Evolutionary conservation across 2,888 invertebrate species (phyloP).

Genomic region (Carabus problematicus): DNA sequence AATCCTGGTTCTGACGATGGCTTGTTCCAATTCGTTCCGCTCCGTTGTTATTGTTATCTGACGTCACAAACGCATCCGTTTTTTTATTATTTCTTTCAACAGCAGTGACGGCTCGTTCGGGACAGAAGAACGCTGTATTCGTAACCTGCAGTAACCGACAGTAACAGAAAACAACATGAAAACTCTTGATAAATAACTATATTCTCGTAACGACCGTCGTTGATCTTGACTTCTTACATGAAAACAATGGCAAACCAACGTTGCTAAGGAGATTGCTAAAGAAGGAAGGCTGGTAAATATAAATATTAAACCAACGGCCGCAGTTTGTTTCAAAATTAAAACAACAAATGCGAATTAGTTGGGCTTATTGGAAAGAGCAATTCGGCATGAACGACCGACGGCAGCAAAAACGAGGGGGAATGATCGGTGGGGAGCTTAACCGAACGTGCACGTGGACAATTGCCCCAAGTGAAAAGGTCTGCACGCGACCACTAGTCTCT

Average conservation of each 20-base stretch:
- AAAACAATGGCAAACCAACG: slow-evolving; percentile 25
- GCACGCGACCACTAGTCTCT: neutral
- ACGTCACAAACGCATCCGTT: slow-evolving; percentile 21
- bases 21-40: slow-evolving; percentile 9
- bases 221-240: slow-evolving; percentile 36
- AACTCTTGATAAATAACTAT: slow-evolving; percentile 27
- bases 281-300: no score
- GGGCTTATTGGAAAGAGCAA: no score
- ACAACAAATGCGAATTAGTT: no score
- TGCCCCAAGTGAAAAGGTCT: slow-evolving; percentile 10
- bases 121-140: slow-evolving; percentile 20
- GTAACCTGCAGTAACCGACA: slow-evolving; percentile 12
- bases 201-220: slow-evolving; percentile 23
- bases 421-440: no score
- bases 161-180: neutral
- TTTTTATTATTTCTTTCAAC: slow-evolving; percentile 36
- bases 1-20: neutral
- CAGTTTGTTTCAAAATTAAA: no score
- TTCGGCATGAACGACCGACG: no score
- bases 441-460: neutral
- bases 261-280: slow-evolving; percentile 6
- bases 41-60: slow-evolving; percentile 24
- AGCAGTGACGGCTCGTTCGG: slow-evolving; percentile 24
- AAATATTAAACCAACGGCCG: no score
- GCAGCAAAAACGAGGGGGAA: no score